phyloP scores from a whole-genome alignment of 2,888 invertebrate species.

The Epinotia ramella region DNA sequence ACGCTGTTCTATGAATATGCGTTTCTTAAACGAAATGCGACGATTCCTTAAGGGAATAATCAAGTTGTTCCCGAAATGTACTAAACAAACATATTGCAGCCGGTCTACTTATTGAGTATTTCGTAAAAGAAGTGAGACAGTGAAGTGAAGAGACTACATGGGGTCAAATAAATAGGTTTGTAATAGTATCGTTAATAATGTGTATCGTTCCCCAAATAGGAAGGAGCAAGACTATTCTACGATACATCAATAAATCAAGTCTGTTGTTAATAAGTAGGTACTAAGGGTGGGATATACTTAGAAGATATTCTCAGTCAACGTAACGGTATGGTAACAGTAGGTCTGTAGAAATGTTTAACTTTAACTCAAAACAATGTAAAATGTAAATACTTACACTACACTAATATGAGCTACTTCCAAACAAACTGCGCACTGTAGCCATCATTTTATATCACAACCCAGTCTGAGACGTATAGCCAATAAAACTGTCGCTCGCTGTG shows the following conservation, averaged over 20 bases:
- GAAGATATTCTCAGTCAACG: too few species aligned
- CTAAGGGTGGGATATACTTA: too few species aligned
- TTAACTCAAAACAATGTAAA: neutral
- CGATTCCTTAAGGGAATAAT: neutral
- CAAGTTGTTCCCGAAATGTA: neutral
- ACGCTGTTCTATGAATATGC: conserved; percentile 22
- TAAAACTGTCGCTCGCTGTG: conserved; percentile 57
- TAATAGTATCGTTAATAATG: neutral
- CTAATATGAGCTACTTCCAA: neutral
- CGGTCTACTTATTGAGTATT: too few species aligned
- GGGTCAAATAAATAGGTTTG: too few species aligned
- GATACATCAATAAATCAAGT: neutral
- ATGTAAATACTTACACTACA: neutral
- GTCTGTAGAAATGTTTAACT: too few species aligned
- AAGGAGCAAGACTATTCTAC: neutral
- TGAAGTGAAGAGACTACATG: too few species aligned
- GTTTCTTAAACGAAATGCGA: conserved; percentile 12
- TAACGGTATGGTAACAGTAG: neutral
- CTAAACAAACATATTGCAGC: neutral
- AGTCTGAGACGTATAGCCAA: conserved; percentile 56
- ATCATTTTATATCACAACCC: conserved; percentile 59
- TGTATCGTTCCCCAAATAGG: neutral
- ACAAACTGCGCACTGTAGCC: conserved; percentile 37
- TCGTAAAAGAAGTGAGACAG: too few species aligned
- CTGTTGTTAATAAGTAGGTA: too few species aligned